Base-by-base conservation (phyloP, 2,888 invertebrate species). In the Volucella bombylans region DNA sequence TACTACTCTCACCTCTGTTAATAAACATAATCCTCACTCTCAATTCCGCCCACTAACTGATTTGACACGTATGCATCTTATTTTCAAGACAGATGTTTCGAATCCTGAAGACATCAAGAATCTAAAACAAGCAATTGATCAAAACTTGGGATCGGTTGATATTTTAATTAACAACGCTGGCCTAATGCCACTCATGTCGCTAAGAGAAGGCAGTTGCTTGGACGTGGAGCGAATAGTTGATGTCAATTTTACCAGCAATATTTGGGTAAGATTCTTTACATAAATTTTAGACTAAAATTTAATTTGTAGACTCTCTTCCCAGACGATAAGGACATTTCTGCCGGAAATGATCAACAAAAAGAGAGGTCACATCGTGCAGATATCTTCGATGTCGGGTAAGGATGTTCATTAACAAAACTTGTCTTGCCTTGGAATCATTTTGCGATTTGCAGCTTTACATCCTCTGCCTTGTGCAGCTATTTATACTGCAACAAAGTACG, bases 91-190 rank as follows among this genome's bases (percentile, higher is more conserved):
- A 1, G 88, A 88, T 64, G 87, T 89, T 9, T 77, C 88, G 0
- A 82, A 85, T 45, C 69, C 69, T 1, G 59, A 71, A 8, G 82
- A 83, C 43, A 64, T 88, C 1, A 57, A 76, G 14, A 31, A 57
- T 8, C 49, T 89, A 2, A 87, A 80, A 59, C 31, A 73, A 4
- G 23, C 83, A 11, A 78, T 90, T 9, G 85, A 82, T 43, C 61
- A 65, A 0, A 87, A 88, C 6, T 31, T 88, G 8, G 89, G 89
- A 0, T 76, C 87, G 0, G 88, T 91, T 4, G 90, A 90, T 69
- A 89, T 91, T 49, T 74, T 91, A 14, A 87, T 91, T 2, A 90
- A 90, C 80, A 91, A 91, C 73, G 91, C 90, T 1, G 90, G 90
- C 0, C 87, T 90, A 4, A 89, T 91, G 50, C 88, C 89, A 14